Evolutionary conservation across 2,113 vertebrate species (phyloP).

Genomic region (Pachypanchax playfairii): DNA sequence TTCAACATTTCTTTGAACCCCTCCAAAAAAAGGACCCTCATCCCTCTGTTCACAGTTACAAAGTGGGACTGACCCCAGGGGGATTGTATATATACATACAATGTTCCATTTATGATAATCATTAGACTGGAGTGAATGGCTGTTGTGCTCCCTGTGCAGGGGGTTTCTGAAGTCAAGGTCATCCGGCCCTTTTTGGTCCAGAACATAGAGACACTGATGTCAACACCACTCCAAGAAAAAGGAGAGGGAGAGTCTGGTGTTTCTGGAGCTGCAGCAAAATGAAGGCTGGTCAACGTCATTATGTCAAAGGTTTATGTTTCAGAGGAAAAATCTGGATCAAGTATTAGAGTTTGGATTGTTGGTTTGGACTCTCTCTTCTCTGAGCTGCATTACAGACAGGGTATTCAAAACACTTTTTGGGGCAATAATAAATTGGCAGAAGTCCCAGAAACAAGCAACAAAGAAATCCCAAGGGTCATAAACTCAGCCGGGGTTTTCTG

Average conservation of each 20-base stretch:
- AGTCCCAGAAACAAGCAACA: constrained; percentile 60
- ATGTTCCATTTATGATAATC: constrained; percentile 75
- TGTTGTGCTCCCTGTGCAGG: constrained; percentile 45
- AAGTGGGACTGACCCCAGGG: constrained; percentile 56
- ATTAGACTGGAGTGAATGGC: constrained; percentile 39
- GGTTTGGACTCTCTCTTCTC: constrained; percentile 46
- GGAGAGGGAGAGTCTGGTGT: constrained; percentile 7
- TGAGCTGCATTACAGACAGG: constrained; percentile 37
- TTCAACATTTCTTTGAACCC: constrained; percentile 63
- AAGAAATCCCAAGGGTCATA: constrained; percentile 52
- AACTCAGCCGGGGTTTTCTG: constrained; percentile 60
- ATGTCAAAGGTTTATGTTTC: constrained; percentile 46
- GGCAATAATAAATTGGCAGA: constrained; percentile 43
- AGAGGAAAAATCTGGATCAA: constrained; percentile 1
- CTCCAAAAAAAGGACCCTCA: background rate
- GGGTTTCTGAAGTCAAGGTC: constrained; percentile 46
- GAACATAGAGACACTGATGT: constrained; percentile 30
- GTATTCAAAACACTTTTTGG: constrained; percentile 17
- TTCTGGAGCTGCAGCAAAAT: constrained; percentile 39
- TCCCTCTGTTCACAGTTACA: constrained; percentile 28
- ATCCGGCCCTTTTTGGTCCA: constrained; percentile 32
- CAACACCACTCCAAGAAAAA: constrained; percentile 21
- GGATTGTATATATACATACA: constrained; percentile 68
- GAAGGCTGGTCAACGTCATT: constrained; percentile 45
- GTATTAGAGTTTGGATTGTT: constrained; percentile 3